Evolutionary conservation across 2,888 invertebrate species (phyloP), one percentile per base, ranked within the genome.

Genomic region (Euplagia quadripunctaria): DNA sequence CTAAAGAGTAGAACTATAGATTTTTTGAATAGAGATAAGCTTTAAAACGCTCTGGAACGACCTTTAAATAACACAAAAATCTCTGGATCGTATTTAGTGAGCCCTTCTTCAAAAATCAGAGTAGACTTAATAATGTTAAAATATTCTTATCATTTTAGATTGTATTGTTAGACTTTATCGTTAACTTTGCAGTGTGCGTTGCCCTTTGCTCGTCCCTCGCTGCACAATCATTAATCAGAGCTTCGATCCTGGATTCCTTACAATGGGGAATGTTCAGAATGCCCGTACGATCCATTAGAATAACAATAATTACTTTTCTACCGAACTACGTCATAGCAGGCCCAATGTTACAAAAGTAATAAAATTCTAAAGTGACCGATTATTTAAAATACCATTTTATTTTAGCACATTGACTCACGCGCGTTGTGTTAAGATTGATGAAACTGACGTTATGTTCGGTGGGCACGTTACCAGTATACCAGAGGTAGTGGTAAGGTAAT

Each of bases 291-390:
- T 92, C 95, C 94, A 94, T 94, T 94, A 94, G 93, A 95, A 94
- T 95, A 95, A 94, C 93, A 94, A 94, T 96, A 94, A 95, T 96
- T 94, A 94, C 93, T 94, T 94, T 94, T 92, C 91, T 88, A 90
- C 78, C 68, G 80, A 76, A 76, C 76, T 88, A 88, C 85, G 84
- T 84, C 82, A 82, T 84, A 83, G 80, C 74, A 73, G 74, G 72
- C 8, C 69, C 72, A 70, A 75, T 68, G 75, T 72, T 79, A 76
- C 74, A 73, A 78, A 84, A 79, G 72, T 79, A 49, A 63, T 66
- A 61, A 73, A 73, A 68, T 70, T 75, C 66, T 78, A 79, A 82
- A 83, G 51, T 73, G 63, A 79, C 76, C 76, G 74, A 75, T 78
- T 67, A 74, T 82, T 82, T 80, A 70, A 77, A 77, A 76, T 46